Evolutionary conservation across 2,888 invertebrate species (phyloP).

Genomic region (Chaetogeoica ovagalla): DNA sequence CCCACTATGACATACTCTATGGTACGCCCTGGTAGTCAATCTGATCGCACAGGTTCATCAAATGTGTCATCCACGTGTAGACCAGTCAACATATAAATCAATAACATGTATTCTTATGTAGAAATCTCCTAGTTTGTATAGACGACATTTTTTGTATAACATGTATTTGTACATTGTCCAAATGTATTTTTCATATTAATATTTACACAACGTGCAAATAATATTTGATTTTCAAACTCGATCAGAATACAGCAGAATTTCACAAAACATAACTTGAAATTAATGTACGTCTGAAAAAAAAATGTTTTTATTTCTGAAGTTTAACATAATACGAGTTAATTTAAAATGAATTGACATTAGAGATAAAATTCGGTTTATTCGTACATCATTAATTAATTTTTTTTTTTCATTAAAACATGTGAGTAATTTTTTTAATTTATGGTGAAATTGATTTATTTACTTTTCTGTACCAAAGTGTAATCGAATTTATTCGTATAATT

Average conservation of each 20-base stretch:
- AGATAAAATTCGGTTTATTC: background rate
- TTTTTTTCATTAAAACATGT: background rate
- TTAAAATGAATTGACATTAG: background rate
- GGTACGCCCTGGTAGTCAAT: conserved; percentile 50
- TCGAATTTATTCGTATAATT: background rate
- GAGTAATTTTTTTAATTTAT: background rate
- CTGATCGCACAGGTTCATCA: conserved; percentile 48
- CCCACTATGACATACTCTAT: conserved; percentile 49
- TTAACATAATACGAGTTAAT: background rate
- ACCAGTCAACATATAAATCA: conserved; percentile 35
- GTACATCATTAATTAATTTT: background rate
- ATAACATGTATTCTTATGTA: background rate
- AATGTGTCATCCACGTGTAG: conserved; percentile 48
- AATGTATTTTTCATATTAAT: background rate
- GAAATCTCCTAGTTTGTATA: background rate
- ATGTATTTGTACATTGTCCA: background rate
- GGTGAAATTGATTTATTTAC: too few species aligned
- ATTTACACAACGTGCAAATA: background rate
- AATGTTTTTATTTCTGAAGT: background rate
- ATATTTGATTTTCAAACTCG: background rate
- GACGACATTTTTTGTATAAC: background rate
- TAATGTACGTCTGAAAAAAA: too few species aligned
- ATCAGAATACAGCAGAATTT: background rate
- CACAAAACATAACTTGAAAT: background rate
- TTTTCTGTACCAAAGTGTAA: background rate